A percentile compares a stretch with the other conserved stretches of the same genome.
phyloP scores from a whole-genome alignment of 1,140 invertebrate genomes.

The Cepaea nemoralis region DNA sequence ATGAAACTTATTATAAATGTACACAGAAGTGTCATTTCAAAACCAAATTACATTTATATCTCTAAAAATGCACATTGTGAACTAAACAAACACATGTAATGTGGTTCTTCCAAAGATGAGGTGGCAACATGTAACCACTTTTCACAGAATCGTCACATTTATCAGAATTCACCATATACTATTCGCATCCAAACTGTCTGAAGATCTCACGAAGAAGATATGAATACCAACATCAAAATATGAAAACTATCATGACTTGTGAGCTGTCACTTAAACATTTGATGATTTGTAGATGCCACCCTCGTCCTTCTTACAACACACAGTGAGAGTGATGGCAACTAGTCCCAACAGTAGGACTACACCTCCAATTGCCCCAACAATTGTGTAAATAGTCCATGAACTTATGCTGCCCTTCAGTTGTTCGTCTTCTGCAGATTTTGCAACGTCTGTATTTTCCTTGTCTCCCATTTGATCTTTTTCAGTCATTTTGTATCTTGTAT shows the following conservation, averaged over 20 bases:
- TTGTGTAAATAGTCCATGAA: slow-evolving; percentile 61
- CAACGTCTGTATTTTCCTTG: background rate
- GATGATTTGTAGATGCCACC: slow-evolving; percentile 56
- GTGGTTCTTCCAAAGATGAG: no score
- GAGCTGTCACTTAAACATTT: slow-evolving; percentile 44
- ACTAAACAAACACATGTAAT: no score
- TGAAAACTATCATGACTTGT: background rate
- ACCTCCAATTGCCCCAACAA: slow-evolving; percentile 61
- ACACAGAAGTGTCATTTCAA: no score
- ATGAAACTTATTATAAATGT: no score
- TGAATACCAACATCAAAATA: background rate
- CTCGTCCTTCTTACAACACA: slow-evolving; percentile 54
- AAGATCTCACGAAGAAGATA: background rate
- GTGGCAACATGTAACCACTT: no score
- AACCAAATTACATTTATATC: no score
- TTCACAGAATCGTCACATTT: no score
- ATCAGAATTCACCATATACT: no score
- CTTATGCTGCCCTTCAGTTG: slow-evolving; percentile 40
- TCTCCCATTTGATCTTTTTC: slow-evolving; percentile 26
- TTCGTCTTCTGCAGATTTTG: background rate
- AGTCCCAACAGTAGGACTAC: slow-evolving; percentile 58
- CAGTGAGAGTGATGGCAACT: slow-evolving; percentile 58
- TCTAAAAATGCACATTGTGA: no score
- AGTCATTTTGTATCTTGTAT: background rate
- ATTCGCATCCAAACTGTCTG: no score